Conservation (phyloP, 1,140 invertebrate genomes). For the Drosophila nebulosa region DNA sequence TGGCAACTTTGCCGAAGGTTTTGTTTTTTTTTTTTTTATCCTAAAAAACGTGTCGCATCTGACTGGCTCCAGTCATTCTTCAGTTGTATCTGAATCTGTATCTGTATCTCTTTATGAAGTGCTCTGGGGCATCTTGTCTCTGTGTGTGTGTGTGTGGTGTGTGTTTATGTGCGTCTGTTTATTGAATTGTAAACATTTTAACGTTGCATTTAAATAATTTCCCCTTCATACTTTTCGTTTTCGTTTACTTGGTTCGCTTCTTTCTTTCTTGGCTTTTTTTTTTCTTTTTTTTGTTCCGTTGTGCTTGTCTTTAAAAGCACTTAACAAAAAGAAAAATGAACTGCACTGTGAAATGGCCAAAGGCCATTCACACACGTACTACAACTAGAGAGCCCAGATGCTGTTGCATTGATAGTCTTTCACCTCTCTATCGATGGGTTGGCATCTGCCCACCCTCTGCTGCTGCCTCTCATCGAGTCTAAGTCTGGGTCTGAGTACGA, state of each 20-base stretch:
- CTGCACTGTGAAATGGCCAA: slow-evolving; percentile 20
- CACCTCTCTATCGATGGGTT: slow-evolving; percentile 42
- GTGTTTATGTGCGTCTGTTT: slow-evolving; percentile 55
- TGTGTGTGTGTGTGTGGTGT: background rate
- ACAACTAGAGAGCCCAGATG: slow-evolving; percentile 20
- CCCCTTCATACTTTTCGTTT: background rate
- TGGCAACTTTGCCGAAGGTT: background rate
- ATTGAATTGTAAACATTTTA: slow-evolving; percentile 78
- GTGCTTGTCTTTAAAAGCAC: slow-evolving; percentile 35
- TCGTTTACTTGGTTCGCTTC: background rate
- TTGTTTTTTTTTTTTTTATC: slow-evolving; percentile 17
- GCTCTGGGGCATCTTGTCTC: slow-evolving; percentile 20
- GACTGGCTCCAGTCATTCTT: background rate
- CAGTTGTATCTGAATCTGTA: no score
- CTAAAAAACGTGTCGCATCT: slow-evolving; percentile 18
- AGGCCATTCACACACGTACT: slow-evolving; percentile 51
- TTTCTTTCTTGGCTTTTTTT: background rate
- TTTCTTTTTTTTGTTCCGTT: background rate
- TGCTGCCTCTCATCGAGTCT: no score
- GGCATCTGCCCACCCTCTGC: slow-evolving; percentile 27
- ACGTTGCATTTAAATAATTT: slow-evolving; percentile 72
- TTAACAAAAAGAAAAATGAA: slow-evolving; percentile 22
- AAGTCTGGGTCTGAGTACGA: background rate
- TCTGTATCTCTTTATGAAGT: slow-evolving; percentile 30
- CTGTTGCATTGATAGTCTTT: slow-evolving; percentile 29